Evolutionary conservation across 2,797 vertebrate species (phyloP).

Genomic region (Tympanoctomys barrerae): DNA sequence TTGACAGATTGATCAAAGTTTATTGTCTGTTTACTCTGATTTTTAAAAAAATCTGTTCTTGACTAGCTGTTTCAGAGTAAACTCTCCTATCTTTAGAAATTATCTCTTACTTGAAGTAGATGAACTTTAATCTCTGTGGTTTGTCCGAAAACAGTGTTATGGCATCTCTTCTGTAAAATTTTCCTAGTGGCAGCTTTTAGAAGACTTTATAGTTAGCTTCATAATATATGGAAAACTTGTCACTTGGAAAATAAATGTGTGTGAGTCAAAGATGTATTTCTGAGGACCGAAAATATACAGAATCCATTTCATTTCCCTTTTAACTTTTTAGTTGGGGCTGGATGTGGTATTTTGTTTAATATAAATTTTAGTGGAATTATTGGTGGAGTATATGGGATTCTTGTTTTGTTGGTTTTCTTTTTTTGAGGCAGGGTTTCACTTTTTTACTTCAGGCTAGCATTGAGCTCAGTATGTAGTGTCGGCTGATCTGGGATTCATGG

Average conservation of each 20-base stretch:
- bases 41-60: slow-evolving; percentile 26
- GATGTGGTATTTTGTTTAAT: not conserved
- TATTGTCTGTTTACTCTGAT: not conserved
- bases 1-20: slow-evolving; percentile 4
- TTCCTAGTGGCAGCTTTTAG: slow-evolving; percentile 2
- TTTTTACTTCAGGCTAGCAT: not conserved
- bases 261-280: slow-evolving; percentile 4
- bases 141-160: not conserved
- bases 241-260: slow-evolving; percentile 30
- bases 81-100: slow-evolving; percentile 9
- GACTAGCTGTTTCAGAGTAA: not conserved
- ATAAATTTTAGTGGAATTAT: slow-evolving; percentile 24
- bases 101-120: not conserved
- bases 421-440: not conserved
- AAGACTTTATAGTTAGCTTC: not conserved
- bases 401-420: not conserved
- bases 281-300: slow-evolving; percentile 18
- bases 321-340: slow-evolving; percentile 6
- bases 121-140: not conserved
- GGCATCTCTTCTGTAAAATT: not conserved
- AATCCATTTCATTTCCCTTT: slow-evolving; percentile 48
- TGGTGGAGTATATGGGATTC: not conserved
- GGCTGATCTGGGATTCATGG: not conserved
- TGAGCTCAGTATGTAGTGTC: not conserved
- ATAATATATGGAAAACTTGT: slow-evolving; percentile 27